Evolutionary conservation across 2,797 vertebrate genomes (phyloP), one percentile per base, ranked within the genome.

Genomic region (Poecilia wingei): DNA sequence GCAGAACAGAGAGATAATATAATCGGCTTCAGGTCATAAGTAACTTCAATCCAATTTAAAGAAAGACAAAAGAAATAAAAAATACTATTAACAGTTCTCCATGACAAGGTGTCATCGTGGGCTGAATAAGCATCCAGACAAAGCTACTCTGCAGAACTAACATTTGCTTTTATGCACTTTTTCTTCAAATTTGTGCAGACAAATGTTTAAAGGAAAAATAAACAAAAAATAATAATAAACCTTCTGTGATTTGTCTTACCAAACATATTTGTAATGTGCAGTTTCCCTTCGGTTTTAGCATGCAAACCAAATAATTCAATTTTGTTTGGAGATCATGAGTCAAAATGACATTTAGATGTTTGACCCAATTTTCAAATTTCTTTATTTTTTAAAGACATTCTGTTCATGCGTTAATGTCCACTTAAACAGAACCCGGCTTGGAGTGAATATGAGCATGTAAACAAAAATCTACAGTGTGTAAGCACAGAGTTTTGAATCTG

Each of bases 291-390:
- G 39, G 75, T 68, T 78, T 88, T 89, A 51, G 76, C 82, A 73
- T 85, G 75, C 83, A 77, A 75, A 68, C 31, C 41, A n/a, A 20
- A 22, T 71, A 36, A 8, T 64, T 64, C 3, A 9, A 18, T 39
- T 81, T 41, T 53, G 31, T 76, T 51, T 53, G 41, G 33, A 72
- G 36, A 59, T 61, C 69, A 71, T 69, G 39, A 78, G 72, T 57
- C 47, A 45, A 77, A 74, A n/a, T 55, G 77, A 80, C 41, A 22
- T 77, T 81, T 74, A 87, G 77, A 88, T 12, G 49, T 76, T 72
- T 53, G 72, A 78, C 28, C 43, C n/a, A 31, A 41, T 70, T 78
- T 81, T 51, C 7, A 3, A 43, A 55, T n/a, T 55, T 22, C 0
- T 55, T 10, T 39, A 0, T 36, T 41, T 33, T 16, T 36, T 18